Percentiles rank a stretch among this genome's conserved stretches.
phyloP scores from a whole-genome alignment of 2,888 invertebrate genomes.

The Sinohyriopsis cumingii region DNA sequence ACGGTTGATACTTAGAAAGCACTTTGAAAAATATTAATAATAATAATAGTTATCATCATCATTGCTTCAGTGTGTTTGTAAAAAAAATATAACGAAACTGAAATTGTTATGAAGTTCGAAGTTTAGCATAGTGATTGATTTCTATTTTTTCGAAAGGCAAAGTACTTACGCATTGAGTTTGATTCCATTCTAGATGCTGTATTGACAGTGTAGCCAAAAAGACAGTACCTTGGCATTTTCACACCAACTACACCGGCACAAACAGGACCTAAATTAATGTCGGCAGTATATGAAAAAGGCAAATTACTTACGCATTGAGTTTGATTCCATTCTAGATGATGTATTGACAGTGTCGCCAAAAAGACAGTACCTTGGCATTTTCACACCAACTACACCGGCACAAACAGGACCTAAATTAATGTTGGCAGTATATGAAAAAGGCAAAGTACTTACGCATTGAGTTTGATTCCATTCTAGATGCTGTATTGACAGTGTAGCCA shows the following conservation, averaged over 20 bases:
- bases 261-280: constrained; percentile 80
- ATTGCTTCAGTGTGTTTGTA: too few relatives aligned
- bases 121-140: too few relatives aligned
- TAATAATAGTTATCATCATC: constrained; percentile 4
- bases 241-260: constrained; percentile 93
- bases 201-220: constrained; percentile 94
- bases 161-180: constrained; percentile 51
- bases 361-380: constrained; percentile 93
- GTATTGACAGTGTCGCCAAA: constrained; percentile 96
- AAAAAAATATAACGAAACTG: too few relatives aligned
- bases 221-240: constrained; percentile 93
- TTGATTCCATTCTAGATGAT: constrained; percentile 71
- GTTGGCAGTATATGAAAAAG: neutral
- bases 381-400: constrained; percentile 91
- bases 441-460: constrained; percentile 46
- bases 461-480: constrained; percentile 63
- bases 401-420: constrained; percentile 84
- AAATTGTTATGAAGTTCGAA: too few relatives aligned
- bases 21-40: neutral
- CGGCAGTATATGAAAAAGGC: neutral
- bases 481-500: constrained; percentile 93
- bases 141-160: too few relatives aligned
- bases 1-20: too few relatives aligned
- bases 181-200: constrained; percentile 76
- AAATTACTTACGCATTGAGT: constrained; percentile 48